Percentiles rank a stretch among this genome's conserved stretches.
Evolutionary conservation across 2,888 invertebrate species (phyloP).

Genomic region (Odontothrips loti): DNA sequence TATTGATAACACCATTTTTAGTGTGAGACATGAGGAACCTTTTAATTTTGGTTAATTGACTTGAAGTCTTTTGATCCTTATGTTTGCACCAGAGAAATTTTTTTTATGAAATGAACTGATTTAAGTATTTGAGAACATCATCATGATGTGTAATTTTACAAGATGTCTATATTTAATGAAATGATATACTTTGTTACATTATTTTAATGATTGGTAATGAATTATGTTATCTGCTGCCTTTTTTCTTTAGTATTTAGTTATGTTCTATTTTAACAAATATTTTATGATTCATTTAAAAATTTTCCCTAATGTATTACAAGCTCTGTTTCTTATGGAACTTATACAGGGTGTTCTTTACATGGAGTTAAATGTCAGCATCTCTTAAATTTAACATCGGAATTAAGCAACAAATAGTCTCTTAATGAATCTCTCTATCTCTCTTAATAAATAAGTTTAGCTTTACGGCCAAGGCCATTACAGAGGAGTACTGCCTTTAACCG

Average conservation of each 20-base stretch:
- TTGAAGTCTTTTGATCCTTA: not conserved
- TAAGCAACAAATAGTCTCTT: too few species aligned
- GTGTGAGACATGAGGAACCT: not conserved
- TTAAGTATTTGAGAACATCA: not conserved
- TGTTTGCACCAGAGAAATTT: not conserved
- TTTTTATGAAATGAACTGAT: not conserved
- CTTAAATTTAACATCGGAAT: too few species aligned
- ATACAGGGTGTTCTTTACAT: too few species aligned
- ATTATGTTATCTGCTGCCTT: not conserved
- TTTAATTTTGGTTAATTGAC: not conserved
- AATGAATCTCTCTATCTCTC: too few species aligned
- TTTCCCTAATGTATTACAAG: too few species aligned
- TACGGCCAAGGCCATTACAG: too few species aligned
- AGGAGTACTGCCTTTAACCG: too few species aligned
- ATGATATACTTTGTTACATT: not conserved
- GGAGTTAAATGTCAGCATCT: too few species aligned
- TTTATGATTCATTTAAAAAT: too few species aligned
- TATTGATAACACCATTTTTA: not conserved
- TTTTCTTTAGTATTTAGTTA: not conserved
- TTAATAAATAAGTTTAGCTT: too few species aligned
- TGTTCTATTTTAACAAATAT: too few species aligned
- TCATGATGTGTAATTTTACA: not conserved
- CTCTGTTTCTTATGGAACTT: too few species aligned
- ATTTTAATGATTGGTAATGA: not conserved
- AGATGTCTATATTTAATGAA: not conserved